Base-by-base conservation (phyloP, 2,797 vertebrate species). In the Oophaga sylvatica region DNA sequence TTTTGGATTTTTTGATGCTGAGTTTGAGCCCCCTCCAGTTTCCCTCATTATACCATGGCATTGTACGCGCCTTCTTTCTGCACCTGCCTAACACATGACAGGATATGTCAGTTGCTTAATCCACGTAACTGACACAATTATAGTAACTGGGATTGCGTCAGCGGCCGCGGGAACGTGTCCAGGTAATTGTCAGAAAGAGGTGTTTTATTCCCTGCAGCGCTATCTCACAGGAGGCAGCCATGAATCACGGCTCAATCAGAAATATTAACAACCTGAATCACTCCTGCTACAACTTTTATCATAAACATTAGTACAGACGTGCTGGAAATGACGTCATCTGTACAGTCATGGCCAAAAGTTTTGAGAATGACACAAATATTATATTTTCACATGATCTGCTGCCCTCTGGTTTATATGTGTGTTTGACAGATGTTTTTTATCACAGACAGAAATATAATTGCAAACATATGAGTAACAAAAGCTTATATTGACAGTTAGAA, bases 131-230 rank as follows among this genome's bases (percentile, higher is more conserved):
- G 6, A 56, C 41, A 29, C 8, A 56, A 82, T 82, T 16, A 56
- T 67, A 82, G 80, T 70, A 82, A 29, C 31, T 11, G 6, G 19
- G 12, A 82, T 29, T 82, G 63, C 80, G 80, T 82, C 80, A 82
- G 63, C 7, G 10, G 19, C 41, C 31, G 22, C 17, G 35, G 59
- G 57, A 80, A 80, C 31, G 41, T 20, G 29, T 35, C 19, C 19
- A 63, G 35, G 19, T 62, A 63, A 80, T 63, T 63, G 79, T 45
- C 20, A 22, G 78, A 31, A 62, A 41, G 26, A 22, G 31, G 16
- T 80, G 31, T 81, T 65, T 45, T 81, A 48, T 81, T 65, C 80
- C 65, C 17, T 13, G 3, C 16, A 22, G 60, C 41, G 45, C 29
- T 0, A 65, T 45, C 26, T 16, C 80, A 56, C 63, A 68, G 63